phyloP scores from a whole-genome alignment of 2,113 vertebrate species.

The Miniopterus natalensis region DNA sequence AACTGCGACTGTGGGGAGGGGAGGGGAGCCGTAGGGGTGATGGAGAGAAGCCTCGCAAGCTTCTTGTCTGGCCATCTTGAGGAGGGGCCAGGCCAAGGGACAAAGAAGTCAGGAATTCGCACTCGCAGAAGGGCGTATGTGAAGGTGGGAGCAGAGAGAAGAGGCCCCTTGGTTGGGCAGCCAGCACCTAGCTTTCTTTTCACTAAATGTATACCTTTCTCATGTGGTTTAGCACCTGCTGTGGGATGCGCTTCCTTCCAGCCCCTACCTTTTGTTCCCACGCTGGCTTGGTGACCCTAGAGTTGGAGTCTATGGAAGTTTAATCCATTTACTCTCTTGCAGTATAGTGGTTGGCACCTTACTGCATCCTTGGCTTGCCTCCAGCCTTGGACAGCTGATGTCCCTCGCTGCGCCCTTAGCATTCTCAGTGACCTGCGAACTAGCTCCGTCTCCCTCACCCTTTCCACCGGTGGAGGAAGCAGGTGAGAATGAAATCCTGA shows the following conservation, averaged over 20 bases:
- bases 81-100: neutral
- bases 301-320: neutral
- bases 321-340: neutral
- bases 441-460: neutral
- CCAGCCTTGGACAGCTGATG: rapidly evolving
- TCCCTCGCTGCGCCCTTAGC: neutral
- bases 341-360: neutral
- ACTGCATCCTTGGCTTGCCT: neutral
- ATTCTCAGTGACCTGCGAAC: neutral
- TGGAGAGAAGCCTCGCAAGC: neutral
- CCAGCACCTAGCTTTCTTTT: neutral
- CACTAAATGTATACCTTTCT: neutral
- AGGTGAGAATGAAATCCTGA: neutral
- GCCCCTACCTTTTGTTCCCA: neutral
- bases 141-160: neutral
- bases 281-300: neutral
- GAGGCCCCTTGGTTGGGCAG: neutral
- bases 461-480: neutral
- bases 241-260: neutral
- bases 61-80: neutral
- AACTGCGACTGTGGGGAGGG: neutral
- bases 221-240: neutral
- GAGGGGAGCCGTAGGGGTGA: neutral
- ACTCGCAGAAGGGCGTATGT: neutral
- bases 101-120: neutral